Percentiles rank a stretch among this genome's conserved stretches.
phyloP scores from a whole-genome alignment of 2,797 vertebrate genomes.

The Pristis pectinata region DNA sequence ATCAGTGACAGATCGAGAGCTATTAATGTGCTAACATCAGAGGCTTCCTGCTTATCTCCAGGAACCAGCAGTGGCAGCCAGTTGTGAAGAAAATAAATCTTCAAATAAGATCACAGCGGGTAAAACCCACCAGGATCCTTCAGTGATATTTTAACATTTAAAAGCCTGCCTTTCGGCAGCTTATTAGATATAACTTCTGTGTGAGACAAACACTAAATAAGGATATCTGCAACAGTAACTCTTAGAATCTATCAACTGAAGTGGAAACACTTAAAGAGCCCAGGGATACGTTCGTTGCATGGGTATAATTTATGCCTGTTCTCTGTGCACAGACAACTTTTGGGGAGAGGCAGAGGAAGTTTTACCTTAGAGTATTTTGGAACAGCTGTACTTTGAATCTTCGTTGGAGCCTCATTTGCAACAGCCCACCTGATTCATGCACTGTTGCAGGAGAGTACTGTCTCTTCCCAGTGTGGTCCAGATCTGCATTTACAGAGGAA shows the following conservation, averaged over 20 bases:
- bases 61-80: neutral
- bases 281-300: neutral
- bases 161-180: neutral
- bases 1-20: neutral
- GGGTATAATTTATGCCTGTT: neutral
- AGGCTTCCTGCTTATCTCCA: constrained; percentile 13
- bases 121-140: neutral
- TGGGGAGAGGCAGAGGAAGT: neutral
- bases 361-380: too few species aligned
- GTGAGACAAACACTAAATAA: neutral
- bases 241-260: neutral
- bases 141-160: neutral
- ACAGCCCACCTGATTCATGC: too few species aligned
- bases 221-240: neutral
- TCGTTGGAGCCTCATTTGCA: too few species aligned
- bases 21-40: neutral
- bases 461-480: too few species aligned
- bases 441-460: too few species aligned
- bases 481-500: too few species aligned
- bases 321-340: neutral
- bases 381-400: too few species aligned
- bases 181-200: neutral
- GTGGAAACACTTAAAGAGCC: neutral
- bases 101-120: constrained; percentile 4
- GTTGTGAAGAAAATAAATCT: neutral